Evolutionary conservation across 2,797 vertebrate species (phyloP).

Genomic region (Phrynocephalus forsythii): DNA sequence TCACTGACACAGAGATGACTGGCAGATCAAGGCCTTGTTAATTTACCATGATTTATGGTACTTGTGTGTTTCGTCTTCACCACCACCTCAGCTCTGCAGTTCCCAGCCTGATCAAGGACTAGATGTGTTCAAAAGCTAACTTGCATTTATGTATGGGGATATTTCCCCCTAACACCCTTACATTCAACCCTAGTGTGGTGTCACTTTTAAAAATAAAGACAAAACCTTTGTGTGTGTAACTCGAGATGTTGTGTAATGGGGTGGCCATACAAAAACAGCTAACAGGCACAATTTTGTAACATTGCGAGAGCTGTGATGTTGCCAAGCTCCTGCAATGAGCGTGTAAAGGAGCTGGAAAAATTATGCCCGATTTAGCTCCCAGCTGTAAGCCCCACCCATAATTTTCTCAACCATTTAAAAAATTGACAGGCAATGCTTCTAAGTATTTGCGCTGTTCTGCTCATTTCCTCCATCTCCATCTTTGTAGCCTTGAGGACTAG

Average conservation of each 20-base stretch:
- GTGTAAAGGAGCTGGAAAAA: not conserved
- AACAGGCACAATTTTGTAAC: not conserved
- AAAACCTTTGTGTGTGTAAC: too few relatives aligned
- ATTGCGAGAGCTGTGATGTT: not conserved
- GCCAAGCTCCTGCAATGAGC: not conserved
- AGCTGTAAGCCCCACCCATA: too few relatives aligned
- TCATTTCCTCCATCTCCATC: not conserved
- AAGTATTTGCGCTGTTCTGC: not conserved
- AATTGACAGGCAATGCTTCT: not conserved
- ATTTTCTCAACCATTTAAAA: not conserved
- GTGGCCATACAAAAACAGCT: not conserved
- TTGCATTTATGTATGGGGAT: too few relatives aligned
- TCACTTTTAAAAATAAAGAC: too few relatives aligned
- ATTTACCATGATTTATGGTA: not conserved
- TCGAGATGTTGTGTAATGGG: not conserved
- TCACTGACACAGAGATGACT: not conserved
- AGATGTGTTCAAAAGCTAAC: too few relatives aligned
- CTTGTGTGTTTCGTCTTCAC: not conserved
- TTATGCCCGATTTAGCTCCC: not conserved
- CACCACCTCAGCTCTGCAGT: too few relatives aligned
- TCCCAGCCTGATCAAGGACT: too few relatives aligned
- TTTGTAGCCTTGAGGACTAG: not conserved
- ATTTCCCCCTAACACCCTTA: too few relatives aligned
- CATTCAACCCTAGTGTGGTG: too few relatives aligned
- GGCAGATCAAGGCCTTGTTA: not conserved